These are phyloP conservation scores for Pristionchus mayeri DNA, from an alignment of 2,888 invertebrate species.

Conservation along the genomic window DNA sequence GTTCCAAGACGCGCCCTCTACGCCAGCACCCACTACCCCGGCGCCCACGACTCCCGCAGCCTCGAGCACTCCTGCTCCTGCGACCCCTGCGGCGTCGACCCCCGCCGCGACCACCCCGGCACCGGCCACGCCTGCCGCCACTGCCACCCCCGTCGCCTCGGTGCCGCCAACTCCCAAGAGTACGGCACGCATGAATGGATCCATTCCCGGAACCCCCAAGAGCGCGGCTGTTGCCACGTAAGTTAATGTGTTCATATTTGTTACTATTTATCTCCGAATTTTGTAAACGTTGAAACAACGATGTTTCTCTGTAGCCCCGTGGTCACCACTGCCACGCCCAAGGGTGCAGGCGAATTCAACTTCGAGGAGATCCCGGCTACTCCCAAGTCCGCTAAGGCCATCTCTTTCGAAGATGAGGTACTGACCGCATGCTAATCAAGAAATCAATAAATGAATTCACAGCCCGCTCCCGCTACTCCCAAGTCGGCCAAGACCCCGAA, in stretches of 20 bases:
- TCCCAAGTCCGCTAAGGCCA: constrained; percentile 56
- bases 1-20: constrained; percentile 44
- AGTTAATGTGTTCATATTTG: not conserved
- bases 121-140: constrained; percentile 54
- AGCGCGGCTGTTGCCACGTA: constrained; percentile 39
- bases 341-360: constrained; percentile 61
- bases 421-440: not conserved
- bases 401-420: constrained; percentile 50
- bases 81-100: constrained; percentile 63
- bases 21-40: constrained; percentile 54
- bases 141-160: constrained; percentile 48
- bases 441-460: not conserved
- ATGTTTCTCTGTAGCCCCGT: constrained; percentile 42
- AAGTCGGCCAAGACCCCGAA: constrained; percentile 67
- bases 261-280: too few relatives aligned
- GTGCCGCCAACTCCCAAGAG: constrained; percentile 52
- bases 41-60: constrained; percentile 54
- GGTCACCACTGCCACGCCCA: constrained; percentile 57
- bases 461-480: constrained; percentile 44
- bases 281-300: too few relatives aligned
- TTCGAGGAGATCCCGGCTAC: constrained; percentile 68
- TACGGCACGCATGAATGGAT: constrained; percentile 55
- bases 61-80: constrained; percentile 54
- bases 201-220: constrained; percentile 62
- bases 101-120: constrained; percentile 58